phyloP scores from a whole-genome alignment of 1,140 invertebrate genomes.

The Drosophila repletoides region DNA sequence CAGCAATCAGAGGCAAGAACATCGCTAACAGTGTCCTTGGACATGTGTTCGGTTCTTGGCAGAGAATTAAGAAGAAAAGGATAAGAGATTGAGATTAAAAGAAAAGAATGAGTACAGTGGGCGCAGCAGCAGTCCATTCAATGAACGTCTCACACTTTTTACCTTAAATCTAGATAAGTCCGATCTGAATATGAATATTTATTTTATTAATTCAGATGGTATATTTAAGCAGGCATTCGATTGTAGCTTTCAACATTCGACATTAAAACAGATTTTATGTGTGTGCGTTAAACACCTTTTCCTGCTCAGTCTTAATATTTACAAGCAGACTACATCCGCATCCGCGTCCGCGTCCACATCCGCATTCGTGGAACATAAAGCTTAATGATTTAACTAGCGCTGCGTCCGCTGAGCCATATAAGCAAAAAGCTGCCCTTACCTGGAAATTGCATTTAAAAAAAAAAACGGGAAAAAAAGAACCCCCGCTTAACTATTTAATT shows the following conservation, averaged over 20 bases:
- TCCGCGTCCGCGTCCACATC: background rate
- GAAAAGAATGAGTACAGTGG: background rate
- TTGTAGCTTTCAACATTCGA: no score
- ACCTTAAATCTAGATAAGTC: no score
- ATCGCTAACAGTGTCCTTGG: background rate
- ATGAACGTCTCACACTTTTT: no score
- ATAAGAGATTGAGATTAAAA: background rate
- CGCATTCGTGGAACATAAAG: slow-evolving; percentile 1
- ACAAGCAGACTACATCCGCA: background rate
- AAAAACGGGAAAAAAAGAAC: slow-evolving; percentile 16
- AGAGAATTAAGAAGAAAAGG: background rate
- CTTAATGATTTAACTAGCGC: slow-evolving; percentile 67
- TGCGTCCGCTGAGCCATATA: background rate
- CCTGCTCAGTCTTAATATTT: background rate
- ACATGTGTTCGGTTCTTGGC: slow-evolving; percentile 12
- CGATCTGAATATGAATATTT: no score
- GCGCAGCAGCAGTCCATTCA: background rate
- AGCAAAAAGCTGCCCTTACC: slow-evolving; percentile 24
- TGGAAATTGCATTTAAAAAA: slow-evolving; percentile 46
- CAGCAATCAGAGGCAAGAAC: slow-evolving; percentile 13
- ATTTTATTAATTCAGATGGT: no score
- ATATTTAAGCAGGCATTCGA: no score
- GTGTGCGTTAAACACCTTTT: background rate
- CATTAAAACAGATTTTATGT: background rate
- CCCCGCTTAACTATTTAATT: slow-evolving; percentile 70